A percentile compares a stretch with the other conserved stretches of the same genome.
These are phyloP conservation scores for Apogon hyalosoma DNA, from an alignment of 2,797 vertebrate species.

Conservation along the genomic window DNA sequence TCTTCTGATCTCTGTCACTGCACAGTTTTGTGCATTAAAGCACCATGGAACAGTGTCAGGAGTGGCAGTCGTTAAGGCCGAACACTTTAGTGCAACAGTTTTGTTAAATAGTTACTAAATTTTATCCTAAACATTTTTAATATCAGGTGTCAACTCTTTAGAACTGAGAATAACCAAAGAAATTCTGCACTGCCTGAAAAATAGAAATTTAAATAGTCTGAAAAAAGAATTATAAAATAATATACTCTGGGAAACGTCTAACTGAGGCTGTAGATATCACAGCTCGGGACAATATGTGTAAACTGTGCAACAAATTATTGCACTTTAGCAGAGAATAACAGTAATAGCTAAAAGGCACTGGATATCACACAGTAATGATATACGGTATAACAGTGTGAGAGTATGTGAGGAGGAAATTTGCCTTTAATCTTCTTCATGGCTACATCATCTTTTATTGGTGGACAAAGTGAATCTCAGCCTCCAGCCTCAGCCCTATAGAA, in stretches of 20 bases:
- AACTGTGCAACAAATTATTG: slow-evolving; percentile 30
- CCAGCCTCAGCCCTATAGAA: slow-evolving; percentile 63
- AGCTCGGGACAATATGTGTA: not conserved
- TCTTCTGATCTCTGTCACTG: slow-evolving; percentile 39
- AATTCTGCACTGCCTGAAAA: no score
- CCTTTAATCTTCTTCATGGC: slow-evolving; percentile 72
- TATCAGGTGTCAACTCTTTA: no score
- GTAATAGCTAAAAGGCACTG: slow-evolving; percentile 36
- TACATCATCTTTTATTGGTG: slow-evolving; percentile 76
- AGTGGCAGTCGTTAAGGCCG: no score
- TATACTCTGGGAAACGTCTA: not conserved
- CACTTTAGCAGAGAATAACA: slow-evolving; percentile 29
- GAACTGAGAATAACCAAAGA: no score
- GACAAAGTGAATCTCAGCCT: slow-evolving; percentile 74
- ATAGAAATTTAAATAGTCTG: not conserved
- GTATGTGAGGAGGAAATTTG: slow-evolving; percentile 55
- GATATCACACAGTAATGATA: slow-evolving; percentile 49
- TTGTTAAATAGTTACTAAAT: no score
- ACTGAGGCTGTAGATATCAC: not conserved
- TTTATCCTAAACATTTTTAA: no score
- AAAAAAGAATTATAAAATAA: slow-evolving; percentile 3
- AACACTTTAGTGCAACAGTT: no score
- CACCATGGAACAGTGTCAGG: no score
- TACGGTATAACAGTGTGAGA: slow-evolving; percentile 31
- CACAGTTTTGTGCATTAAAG: slow-evolving; percentile 49